Evolutionary conservation across 2,797 vertebrate species (phyloP).

Genomic region (Protosalanx chinensis): DNA sequence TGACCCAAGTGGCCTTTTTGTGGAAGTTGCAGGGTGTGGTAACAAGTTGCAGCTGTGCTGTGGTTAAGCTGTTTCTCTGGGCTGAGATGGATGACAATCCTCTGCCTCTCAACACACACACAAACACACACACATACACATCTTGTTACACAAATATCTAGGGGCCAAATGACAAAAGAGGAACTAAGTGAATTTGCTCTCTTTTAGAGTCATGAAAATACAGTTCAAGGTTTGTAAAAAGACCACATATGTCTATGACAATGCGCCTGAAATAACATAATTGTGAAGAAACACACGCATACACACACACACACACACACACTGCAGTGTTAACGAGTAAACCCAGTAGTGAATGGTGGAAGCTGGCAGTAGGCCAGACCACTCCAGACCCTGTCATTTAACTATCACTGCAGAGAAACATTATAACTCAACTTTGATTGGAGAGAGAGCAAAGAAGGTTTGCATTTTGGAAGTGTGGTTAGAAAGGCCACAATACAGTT

Average conservation of each 20-base stretch:
- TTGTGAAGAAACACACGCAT: neutral
- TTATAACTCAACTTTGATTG: neutral
- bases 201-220: too few relatives aligned
- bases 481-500: too few relatives aligned
- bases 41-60: slow-evolving; percentile 16
- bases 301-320: neutral
- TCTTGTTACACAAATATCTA: too few relatives aligned
- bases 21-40: neutral
- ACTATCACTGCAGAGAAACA: neutral
- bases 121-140: neutral
- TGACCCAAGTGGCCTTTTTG: neutral
- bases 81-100: neutral
- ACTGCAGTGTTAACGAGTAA: neutral
- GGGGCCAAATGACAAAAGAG: too few relatives aligned
- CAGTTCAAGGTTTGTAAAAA: too few relatives aligned
- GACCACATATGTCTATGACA: too few relatives aligned
- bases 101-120: neutral
- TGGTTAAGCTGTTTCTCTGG: slow-evolving; percentile 1
- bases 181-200: too few relatives aligned
- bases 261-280: too few relatives aligned
- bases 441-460: neutral
- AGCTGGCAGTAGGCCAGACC: neutral
- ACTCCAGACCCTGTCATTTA: slow-evolving; percentile 2
- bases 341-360: neutral
- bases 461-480: neutral